phyloP scores from a whole-genome alignment of 2,888 invertebrate genomes.

The Lasioglossum calceatum region DNA sequence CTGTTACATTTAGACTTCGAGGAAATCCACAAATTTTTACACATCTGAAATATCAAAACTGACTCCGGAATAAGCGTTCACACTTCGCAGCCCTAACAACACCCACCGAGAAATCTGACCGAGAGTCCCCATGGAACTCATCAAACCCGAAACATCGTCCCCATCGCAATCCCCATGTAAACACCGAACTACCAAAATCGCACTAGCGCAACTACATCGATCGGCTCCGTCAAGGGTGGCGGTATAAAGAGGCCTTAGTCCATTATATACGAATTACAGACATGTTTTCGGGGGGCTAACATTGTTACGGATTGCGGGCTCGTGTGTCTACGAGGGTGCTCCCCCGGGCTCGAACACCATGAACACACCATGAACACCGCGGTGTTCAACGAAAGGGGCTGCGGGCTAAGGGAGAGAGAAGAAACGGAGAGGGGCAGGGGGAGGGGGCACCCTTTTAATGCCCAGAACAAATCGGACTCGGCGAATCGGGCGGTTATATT shows the following conservation, averaged over 20 bases:
- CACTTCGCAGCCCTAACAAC: neutral
- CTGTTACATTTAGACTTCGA: neutral
- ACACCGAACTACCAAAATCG: neutral
- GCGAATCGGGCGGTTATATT: slow-evolving; percentile 75
- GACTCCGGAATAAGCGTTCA: too few relatives aligned
- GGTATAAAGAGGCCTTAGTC: slow-evolving; percentile 41
- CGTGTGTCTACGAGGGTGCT: slow-evolving; percentile 42
- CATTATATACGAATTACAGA: slow-evolving; percentile 76
- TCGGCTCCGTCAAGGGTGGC: neutral
- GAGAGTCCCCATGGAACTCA: neutral
- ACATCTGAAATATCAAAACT: too few relatives aligned
- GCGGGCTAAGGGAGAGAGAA: neutral
- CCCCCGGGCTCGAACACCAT: neutral
- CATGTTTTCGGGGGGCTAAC: slow-evolving; percentile 67
- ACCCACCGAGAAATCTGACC: neutral
- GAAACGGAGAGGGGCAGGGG: neutral
- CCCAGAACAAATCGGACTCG: slow-evolving; percentile 70
- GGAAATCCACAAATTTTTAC: too few relatives aligned
- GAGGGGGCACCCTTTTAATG: slow-evolving; percentile 60
- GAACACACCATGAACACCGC: slow-evolving; percentile 1
- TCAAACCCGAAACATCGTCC: neutral
- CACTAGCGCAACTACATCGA: neutral
- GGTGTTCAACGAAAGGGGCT: neutral
- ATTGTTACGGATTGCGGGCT: slow-evolving; percentile 59
- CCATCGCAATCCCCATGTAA: neutral